Evolutionary conservation across 1,140 invertebrate species (phyloP).

Genomic region (Muscidifurax raptorellus): DNA sequence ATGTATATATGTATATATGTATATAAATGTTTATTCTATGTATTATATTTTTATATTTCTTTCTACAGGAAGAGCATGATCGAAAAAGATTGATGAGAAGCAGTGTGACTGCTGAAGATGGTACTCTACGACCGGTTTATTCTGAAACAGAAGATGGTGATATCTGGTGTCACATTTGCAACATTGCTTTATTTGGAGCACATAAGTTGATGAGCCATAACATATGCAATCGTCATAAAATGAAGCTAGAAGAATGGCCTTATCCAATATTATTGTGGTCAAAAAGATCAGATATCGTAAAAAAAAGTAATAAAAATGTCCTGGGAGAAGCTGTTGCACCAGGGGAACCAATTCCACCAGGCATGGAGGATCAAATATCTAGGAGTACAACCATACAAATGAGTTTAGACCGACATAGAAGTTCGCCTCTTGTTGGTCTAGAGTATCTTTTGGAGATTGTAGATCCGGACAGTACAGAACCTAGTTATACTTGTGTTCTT

Average conservation of each 20-base stretch:
- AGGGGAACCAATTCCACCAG: slow-evolving; percentile 83
- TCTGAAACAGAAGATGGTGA: slow-evolving; percentile 73
- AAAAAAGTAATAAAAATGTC: slow-evolving; percentile 56
- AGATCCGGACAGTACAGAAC: slow-evolving; percentile 79
- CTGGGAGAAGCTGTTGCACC: slow-evolving; percentile 72
- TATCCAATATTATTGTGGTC: slow-evolving; percentile 73
- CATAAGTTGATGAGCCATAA: slow-evolving; percentile 73
- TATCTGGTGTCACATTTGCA: slow-evolving; percentile 75
- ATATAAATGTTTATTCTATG: background rate
- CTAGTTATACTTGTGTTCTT: slow-evolving; percentile 83
- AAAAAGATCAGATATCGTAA: slow-evolving; percentile 66
- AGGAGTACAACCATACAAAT: slow-evolving; percentile 77
- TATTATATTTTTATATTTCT: slow-evolving; percentile 40
- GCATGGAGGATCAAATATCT: slow-evolving; percentile 80
- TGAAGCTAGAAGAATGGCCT: slow-evolving; percentile 74
- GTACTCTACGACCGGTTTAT: slow-evolving; percentile 71
- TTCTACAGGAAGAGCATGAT: slow-evolving; percentile 72
- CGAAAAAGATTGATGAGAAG: slow-evolving; percentile 73
- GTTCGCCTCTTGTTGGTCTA: slow-evolving; percentile 78
- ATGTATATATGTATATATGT: background rate
- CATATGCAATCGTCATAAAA: slow-evolving; percentile 71
- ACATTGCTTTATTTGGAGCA: slow-evolving; percentile 71
- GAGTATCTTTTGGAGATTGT: slow-evolving; percentile 85
- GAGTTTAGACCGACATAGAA: slow-evolving; percentile 74
- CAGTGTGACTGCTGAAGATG: slow-evolving; percentile 74